Conservation (phyloP, 1,140 invertebrate genomes). For the Eumaeus atala region DNA sequence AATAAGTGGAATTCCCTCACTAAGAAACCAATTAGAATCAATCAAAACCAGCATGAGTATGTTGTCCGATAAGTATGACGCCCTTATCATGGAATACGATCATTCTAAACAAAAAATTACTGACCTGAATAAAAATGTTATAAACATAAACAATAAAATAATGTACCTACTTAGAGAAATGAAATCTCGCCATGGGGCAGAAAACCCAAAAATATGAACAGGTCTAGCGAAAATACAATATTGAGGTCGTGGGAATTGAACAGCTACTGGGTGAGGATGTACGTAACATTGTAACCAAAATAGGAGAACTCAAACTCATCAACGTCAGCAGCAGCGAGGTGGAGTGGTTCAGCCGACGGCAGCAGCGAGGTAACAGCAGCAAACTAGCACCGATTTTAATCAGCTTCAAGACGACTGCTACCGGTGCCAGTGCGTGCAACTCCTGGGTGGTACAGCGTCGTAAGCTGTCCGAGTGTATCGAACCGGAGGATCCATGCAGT, state of each 20-base stretch:
- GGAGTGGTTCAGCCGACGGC: not conserved
- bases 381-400: slow-evolving; percentile 4
- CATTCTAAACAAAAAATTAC: slow-evolving; percentile 20
- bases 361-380: too few relatives aligned
- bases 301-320: slow-evolving; percentile 12
- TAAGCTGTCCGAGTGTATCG: not conserved
- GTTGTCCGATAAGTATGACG: too few relatives aligned
- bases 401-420: not conserved
- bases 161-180: slow-evolving; percentile 23
- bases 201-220: slow-evolving; percentile 21
- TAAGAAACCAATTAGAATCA: too few relatives aligned
- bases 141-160: slow-evolving; percentile 21
- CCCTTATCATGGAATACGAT: slow-evolving; percentile 8
- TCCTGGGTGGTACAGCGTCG: not conserved
- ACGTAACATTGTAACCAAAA: slow-evolving; percentile 1
- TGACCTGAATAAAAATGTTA: slow-evolving; percentile 20
- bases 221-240: slow-evolving; percentile 17
- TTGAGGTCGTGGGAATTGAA: slow-evolving; percentile 25
- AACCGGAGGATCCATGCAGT: too few relatives aligned
- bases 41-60: too few relatives aligned
- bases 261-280: slow-evolving; percentile 20
- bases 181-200: slow-evolving; percentile 20
- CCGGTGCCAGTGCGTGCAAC: not conserved
- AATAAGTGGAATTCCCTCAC: too few relatives aligned
- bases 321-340: not conserved